phyloP scores from a whole-genome alignment of 2,888 invertebrate genomes.

The Pachliopta kotzebuea region DNA sequence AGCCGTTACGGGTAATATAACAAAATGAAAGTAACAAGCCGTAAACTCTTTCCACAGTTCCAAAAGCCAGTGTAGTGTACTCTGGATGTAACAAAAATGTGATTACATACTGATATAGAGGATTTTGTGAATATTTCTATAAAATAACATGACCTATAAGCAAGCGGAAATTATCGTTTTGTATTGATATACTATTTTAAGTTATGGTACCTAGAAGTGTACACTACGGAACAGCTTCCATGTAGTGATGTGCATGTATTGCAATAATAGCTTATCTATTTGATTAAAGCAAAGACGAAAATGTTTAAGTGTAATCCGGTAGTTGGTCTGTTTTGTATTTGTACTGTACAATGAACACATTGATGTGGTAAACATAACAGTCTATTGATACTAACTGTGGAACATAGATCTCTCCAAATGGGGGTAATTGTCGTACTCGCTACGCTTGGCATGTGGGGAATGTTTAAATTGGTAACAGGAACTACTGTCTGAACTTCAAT shows the following conservation, averaged over 20 bases:
- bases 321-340: no score
- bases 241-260: constrained; percentile 20
- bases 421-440: no score
- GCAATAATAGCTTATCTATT: background rate
- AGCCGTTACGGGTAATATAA: constrained; percentile 3
- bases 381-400: no score
- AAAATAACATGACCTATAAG: constrained; percentile 3
- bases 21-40: background rate
- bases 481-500: no score
- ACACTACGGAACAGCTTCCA: constrained; percentile 15
- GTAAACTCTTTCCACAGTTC: background rate
- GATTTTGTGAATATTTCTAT: constrained; percentile 8
- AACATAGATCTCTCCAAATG: no score
- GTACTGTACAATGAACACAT: no score
- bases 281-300: no score
- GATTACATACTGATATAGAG: background rate
- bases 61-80: background rate
- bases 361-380: no score
- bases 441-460: no score
- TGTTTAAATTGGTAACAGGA: no score
- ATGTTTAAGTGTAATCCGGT: no score
- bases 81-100: background rate
- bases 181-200: constrained; percentile 21
- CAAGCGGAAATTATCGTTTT: constrained; percentile 22
- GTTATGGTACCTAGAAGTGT: constrained; percentile 22